Evolutionary conservation across 2,888 invertebrate species (phyloP).

Genomic region (Scelioninae gen. 2): DNA sequence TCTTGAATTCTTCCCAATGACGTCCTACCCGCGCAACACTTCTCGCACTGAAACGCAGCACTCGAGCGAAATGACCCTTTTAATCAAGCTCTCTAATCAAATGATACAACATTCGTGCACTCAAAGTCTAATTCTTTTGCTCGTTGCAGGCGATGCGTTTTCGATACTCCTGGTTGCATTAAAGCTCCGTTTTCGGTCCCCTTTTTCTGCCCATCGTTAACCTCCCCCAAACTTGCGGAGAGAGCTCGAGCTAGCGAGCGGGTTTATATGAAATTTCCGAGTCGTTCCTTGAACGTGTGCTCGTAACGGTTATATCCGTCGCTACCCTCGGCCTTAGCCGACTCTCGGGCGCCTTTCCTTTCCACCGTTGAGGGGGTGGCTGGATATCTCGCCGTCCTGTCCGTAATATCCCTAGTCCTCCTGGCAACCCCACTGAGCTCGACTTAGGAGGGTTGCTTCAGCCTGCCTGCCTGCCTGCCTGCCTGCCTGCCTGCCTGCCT

Average conservation of each 20-base stretch:
- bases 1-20: too few species aligned
- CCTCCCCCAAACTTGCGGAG: constrained; percentile 29
- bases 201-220: constrained; percentile 51
- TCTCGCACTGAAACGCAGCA: constrained; percentile 30
- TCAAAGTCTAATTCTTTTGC: constrained; percentile 23
- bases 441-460: constrained; percentile 72
- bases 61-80: constrained; percentile 38
- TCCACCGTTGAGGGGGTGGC: constrained; percentile 65
- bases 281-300: constrained; percentile 67
- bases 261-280: constrained; percentile 59
- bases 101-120: constrained; percentile 29
- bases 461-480: constrained; percentile 60
- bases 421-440: constrained; percentile 65
- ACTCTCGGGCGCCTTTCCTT: constrained; percentile 70
- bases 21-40: constrained; percentile 1
- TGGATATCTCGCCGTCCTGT: constrained; percentile 74
- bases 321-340: constrained; percentile 68
- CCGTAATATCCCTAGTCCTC: constrained; percentile 73
- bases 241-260: constrained; percentile 31
- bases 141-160: constrained; percentile 57
- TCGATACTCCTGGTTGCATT: constrained; percentile 57
- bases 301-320: constrained; percentile 70
- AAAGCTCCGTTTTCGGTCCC: constrained; percentile 46
- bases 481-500: constrained; percentile 64
- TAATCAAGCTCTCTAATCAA: constrained; percentile 53